These are phyloP conservation scores for Ophioderma brevispina DNA, from an alignment of 35 echinoderm and acorn worm genomes.

Conservation along the genomic window DNA sequence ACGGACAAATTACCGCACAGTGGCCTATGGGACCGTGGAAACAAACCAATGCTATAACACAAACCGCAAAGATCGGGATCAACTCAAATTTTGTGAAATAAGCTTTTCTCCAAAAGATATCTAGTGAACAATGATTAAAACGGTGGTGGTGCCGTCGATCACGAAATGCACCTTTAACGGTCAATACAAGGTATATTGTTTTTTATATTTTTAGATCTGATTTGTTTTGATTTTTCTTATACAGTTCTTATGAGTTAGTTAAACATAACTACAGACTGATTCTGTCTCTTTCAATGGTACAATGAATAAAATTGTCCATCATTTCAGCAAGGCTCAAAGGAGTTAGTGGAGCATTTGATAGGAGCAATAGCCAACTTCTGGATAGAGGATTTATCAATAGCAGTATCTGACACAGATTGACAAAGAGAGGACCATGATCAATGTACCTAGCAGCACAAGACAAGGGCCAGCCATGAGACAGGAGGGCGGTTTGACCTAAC, in stretches of 20 bases:
- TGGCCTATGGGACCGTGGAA: too few species aligned
- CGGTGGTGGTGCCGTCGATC: too few species aligned
- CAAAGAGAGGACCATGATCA: conserved; percentile 65
- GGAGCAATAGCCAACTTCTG: conserved; percentile 99
- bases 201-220: too few species aligned
- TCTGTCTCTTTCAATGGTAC: not conserved
- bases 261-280: not conserved
- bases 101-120: too few species aligned
- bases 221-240: not conserved
- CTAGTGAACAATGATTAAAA: too few species aligned
- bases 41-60: too few species aligned
- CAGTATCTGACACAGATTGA: conserved; percentile 85
- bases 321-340: conserved; percentile 75
- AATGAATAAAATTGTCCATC: not conserved
- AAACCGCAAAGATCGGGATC: too few species aligned
- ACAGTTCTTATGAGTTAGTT: not conserved
- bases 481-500: conserved; percentile 44
- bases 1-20: too few species aligned
- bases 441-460: conserved; percentile 83
- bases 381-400: conserved; percentile 84
- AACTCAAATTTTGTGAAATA: too few species aligned
- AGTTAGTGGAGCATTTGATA: conserved; percentile 80
- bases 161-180: too few species aligned
- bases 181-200: too few species aligned
- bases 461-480: conserved; percentile 73